phyloP scores from a whole-genome alignment of 1,140 invertebrate species.

The Euglossa dilemma region DNA sequence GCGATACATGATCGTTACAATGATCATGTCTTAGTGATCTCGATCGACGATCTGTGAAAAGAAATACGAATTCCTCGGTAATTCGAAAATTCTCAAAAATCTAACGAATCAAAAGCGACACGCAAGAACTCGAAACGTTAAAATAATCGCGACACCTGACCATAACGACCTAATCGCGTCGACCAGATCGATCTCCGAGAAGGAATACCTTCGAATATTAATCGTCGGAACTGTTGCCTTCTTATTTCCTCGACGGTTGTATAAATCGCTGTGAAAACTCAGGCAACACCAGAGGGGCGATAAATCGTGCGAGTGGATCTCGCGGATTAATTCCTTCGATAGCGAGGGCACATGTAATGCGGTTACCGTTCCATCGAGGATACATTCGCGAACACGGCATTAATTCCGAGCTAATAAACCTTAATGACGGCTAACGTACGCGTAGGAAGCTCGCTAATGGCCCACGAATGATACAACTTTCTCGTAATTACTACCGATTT shows the following conservation, averaged over 20 bases:
- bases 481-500: constrained; percentile 40
- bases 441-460: constrained; percentile 47
- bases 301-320: constrained; percentile 40
- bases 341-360: constrained; percentile 21
- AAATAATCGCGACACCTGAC: not conserved
- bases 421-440: constrained; percentile 49
- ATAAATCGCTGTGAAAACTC: constrained; percentile 15
- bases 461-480: constrained; percentile 36
- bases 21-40: no score
- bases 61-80: not conserved
- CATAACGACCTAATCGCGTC: no score
- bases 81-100: constrained; percentile 26
- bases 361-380: constrained; percentile 38
- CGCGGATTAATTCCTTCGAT: constrained; percentile 52
- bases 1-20: no score
- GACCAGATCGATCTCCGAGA: not conserved
- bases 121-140: constrained; percentile 5
- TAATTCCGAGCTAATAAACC: constrained; percentile 56
- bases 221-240: not conserved
- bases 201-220: not conserved
- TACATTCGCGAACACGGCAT: constrained; percentile 37
- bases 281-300: constrained; percentile 25
- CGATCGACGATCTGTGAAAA: no score
- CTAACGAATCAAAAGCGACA: constrained; percentile 21
- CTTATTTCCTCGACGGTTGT: not conserved